Base-by-base conservation (phyloP, 1,140 invertebrate genomes). In the Apis mellifera region DNA sequence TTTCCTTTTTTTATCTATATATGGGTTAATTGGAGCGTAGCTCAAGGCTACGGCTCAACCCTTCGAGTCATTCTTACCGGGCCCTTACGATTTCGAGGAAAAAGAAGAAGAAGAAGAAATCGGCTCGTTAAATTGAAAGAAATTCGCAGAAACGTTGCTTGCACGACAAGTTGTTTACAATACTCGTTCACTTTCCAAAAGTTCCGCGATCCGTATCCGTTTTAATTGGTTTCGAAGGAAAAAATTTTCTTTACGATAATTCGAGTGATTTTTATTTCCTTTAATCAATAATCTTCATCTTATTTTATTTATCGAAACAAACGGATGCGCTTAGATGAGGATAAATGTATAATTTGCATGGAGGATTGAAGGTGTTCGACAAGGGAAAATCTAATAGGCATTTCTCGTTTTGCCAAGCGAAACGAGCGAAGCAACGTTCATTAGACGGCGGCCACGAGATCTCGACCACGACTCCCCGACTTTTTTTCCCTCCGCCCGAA, bases 401-500 rank as follows among this genome's bases (percentile, higher is more conserved):
- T 78, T 76, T 80, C 70, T 78, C 50, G 68, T 64, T 52, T 59
- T 59, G 52, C 54, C 48, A 71, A 54, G 42, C 17, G 55, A 66
- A 52, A 32, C 21, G 64, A 42, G 13, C 23, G 74, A 42, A 1
- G 13, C 23, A 19, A 42, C 23, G 74, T 86, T 87, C 73, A 77
- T 87, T 86, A 87, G 85, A 86, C 54, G 59, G 59, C 57, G 59
- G 60, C n/a, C n/a, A n/a, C 81, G 54, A 83, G 82, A 79, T 79
- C 81, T 65, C 72, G 80, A 75, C 48, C 66, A n/a, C 60, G 81
- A 57, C n/a, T 57, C 52, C 21, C 17, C 17, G 13, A 81, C 71
- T 84, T 81, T 84, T 86, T 88, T 86, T n/a, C n/a, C n/a, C 57
- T 86, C 57, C 62, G 78, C 13, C 57, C 79, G 55, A 69, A 91